Percentiles rank a stretch among this genome's conserved stretches.
Conservation (phyloP, 2,113 vertebrate species). For the Zeus faber region DNA sequence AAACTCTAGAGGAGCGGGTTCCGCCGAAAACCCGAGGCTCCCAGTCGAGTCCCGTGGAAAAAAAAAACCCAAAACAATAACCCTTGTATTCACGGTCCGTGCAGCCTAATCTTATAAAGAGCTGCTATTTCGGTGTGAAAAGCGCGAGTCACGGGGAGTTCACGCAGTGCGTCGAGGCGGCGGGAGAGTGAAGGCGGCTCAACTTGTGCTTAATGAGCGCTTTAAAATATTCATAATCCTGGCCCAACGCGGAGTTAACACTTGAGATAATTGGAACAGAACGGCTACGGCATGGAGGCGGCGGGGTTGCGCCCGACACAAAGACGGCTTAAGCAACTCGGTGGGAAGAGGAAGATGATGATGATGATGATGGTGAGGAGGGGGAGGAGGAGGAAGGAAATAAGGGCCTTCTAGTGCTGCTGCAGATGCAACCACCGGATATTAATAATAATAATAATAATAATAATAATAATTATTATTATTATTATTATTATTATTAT, state of each 20-base stretch:
- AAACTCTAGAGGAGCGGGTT: too few species aligned
- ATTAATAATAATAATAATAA: background rate
- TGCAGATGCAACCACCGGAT: too few species aligned
- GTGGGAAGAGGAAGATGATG: background rate
- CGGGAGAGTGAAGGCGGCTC: too few species aligned
- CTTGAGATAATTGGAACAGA: constrained; percentile 53
- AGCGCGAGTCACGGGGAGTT: constrained; percentile 10
- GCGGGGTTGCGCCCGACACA: constrained; percentile 6
- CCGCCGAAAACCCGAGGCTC: too few species aligned
- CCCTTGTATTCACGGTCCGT: constrained; percentile 14
- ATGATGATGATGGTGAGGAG: background rate
- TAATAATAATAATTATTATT: background rate
- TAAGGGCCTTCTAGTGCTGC: constrained; percentile 11
- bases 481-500: too few species aligned
- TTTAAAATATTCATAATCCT: constrained; percentile 55
- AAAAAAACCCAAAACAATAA: too few species aligned
- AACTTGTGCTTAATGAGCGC: constrained; percentile 37
- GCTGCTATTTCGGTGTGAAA: constrained; percentile 26
- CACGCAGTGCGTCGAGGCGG: too few species aligned
- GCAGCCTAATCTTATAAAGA: constrained; percentile 18
- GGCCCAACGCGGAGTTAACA: constrained; percentile 38
- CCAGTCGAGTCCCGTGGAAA: too few species aligned
- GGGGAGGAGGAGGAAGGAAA: background rate
- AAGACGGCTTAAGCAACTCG: constrained; percentile 25
- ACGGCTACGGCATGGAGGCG: constrained; percentile 17